A percentile compares a stretch with the other conserved stretches of the same genome.
These are phyloP conservation scores for Triops cancriformis DNA, from an alignment of 1,140 invertebrate species.

Conservation along the genomic window DNA sequence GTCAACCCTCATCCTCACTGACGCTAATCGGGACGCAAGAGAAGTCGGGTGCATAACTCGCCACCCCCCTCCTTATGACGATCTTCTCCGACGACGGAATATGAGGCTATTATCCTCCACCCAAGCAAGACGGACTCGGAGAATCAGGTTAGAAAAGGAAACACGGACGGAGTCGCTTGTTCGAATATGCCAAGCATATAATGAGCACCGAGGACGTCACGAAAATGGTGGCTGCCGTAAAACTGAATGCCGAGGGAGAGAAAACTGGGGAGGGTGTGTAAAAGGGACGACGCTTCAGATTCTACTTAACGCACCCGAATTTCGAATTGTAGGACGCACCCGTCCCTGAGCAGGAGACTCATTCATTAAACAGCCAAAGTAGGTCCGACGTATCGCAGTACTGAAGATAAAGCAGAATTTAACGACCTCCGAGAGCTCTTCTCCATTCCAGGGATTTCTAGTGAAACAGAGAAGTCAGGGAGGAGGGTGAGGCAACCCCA, in stretches of 20 bases:
- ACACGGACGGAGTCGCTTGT: neutral
- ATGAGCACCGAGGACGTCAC: neutral
- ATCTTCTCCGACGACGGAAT: neutral
- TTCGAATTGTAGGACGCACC: no score
- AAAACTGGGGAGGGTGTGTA: neutral
- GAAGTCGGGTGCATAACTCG: neutral
- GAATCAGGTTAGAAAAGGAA: neutral
- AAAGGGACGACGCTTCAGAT: no score
- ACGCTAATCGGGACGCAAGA: neutral
- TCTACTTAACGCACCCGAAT: no score
- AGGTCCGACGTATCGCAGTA: no score
- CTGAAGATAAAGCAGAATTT: neutral
- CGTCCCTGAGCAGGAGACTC: no score
- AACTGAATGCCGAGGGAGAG: neutral
- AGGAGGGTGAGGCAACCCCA: neutral
- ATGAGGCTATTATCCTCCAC: neutral
- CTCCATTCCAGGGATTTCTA: neutral
- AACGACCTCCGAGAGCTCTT: neutral
- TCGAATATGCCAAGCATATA: constrained; percentile 7
- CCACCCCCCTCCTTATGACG: neutral
- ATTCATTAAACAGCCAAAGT: no score
- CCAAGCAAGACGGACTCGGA: neutral
- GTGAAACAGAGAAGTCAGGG: neutral
- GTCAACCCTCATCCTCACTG: neutral
- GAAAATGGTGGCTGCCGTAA: neutral